Conservation (phyloP, 1,140 invertebrate species). For the Platyscapa corneri region DNA sequence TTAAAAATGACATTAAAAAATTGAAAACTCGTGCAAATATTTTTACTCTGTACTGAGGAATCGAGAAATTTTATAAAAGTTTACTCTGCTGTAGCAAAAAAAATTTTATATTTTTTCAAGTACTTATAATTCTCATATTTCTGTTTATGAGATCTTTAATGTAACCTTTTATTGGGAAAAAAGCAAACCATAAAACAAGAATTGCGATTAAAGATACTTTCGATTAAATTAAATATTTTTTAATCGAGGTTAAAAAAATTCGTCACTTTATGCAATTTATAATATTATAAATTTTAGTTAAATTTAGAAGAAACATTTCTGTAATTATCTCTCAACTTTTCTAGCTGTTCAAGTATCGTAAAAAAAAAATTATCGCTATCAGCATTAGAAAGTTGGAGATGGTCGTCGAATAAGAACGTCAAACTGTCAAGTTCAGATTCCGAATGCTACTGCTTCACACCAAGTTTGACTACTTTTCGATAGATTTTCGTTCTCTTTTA, state of each 20-base stretch:
- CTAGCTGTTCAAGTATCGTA: neutral
- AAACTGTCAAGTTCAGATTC: constrained; percentile 39
- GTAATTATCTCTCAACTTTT: constrained; percentile 13
- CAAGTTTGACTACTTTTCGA: constrained; percentile 25
- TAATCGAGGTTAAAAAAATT: neutral
- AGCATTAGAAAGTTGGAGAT: constrained; percentile 56
- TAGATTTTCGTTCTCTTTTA: neutral
- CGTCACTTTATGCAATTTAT: neutral
- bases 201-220: too few relatives aligned
- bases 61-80: too few relatives aligned
- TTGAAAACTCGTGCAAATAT: too few relatives aligned
- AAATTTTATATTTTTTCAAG: too few relatives aligned
- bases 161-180: neutral
- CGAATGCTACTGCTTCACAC: constrained; percentile 10
- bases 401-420: constrained; percentile 40
- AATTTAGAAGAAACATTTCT: neutral
- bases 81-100: too few relatives aligned
- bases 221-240: neutral
- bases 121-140: too few relatives aligned
- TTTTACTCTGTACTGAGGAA: too few relatives aligned
- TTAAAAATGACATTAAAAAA: too few relatives aligned
- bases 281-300: neutral
- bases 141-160: too few relatives aligned
- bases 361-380: constrained; percentile 40
- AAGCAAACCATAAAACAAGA: too few relatives aligned